phyloP scores from a whole-genome alignment of 2,888 invertebrate genomes.

The Leucophenga maculata region DNA sequence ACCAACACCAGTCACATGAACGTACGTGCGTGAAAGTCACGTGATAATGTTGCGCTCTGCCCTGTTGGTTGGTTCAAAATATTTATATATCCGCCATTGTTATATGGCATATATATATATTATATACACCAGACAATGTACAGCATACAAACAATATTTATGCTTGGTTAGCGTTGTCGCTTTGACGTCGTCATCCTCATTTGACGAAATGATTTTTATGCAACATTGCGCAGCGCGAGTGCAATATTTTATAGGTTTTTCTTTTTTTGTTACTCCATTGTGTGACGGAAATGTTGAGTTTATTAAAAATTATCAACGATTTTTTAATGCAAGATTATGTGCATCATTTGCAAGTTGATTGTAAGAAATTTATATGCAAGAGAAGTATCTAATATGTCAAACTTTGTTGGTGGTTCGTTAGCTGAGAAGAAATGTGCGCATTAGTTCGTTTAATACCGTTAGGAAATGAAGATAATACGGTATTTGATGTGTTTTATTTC shows the following conservation, averaged over 20 bases:
- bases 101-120: constrained; percentile 9
- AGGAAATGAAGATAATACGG: too few species aligned
- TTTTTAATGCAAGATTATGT: constrained; percentile 44
- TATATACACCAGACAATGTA: constrained; percentile 26
- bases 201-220: constrained; percentile 56
- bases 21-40: constrained; percentile 45
- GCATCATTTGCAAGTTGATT: constrained; percentile 44
- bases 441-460: too few species aligned
- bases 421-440: background rate
- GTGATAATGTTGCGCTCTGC: constrained; percentile 51
- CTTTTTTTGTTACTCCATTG: background rate
- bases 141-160: constrained; percentile 44
- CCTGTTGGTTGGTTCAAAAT: constrained; percentile 49
- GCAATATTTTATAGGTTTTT: background rate
- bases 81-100: constrained; percentile 3
- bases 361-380: constrained; percentile 6
- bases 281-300: constrained; percentile 37
- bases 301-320: constrained; percentile 52
- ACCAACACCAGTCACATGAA: background rate
- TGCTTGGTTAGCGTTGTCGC: constrained; percentile 50
- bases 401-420: background rate
- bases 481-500: too few species aligned
- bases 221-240: background rate
- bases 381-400: background rate
- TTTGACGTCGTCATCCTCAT: constrained; percentile 43